Conservation (phyloP, 2,797 vertebrate species). For the Crocodylus rhombifer region DNA sequence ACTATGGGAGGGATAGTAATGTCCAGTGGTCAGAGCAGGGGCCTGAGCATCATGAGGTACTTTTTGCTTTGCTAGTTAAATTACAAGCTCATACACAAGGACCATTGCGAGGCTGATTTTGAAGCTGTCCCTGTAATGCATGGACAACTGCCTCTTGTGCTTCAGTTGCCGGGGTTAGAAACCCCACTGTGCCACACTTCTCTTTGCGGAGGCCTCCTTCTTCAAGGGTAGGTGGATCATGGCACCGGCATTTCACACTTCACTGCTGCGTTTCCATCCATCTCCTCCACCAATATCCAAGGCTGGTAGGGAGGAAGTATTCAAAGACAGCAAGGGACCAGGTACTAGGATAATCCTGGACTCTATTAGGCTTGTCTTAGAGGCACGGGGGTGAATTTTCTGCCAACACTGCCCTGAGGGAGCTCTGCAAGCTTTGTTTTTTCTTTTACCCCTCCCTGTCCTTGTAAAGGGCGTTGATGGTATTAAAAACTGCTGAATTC, state of each 20-base stretch:
- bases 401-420: not conserved
- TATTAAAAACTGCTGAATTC: conserved; percentile 48
- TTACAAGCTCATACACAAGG: no score
- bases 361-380: not conserved
- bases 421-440: not conserved
- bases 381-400: not conserved
- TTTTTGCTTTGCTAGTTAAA: not conserved
- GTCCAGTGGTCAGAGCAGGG: conserved; percentile 21
- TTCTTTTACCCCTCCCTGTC: conserved; percentile 23
- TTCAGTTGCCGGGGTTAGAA: not conserved
- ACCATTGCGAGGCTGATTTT: not conserved
- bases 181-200: not conserved
- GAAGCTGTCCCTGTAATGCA: not conserved
- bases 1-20: conserved; percentile 54
- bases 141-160: not conserved
- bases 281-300: not conserved
- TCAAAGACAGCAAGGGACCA: not conserved
- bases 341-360: not conserved
- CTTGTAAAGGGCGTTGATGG: conserved; percentile 47
- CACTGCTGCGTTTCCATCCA: not conserved
- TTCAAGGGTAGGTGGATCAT: not conserved
- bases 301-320: no score
- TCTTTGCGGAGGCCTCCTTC: not conserved
- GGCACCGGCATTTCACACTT: not conserved
- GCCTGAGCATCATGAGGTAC: conserved; percentile 20